Conservation (phyloP, 2,113 vertebrate species). For the Bothrops jararaca region DNA sequence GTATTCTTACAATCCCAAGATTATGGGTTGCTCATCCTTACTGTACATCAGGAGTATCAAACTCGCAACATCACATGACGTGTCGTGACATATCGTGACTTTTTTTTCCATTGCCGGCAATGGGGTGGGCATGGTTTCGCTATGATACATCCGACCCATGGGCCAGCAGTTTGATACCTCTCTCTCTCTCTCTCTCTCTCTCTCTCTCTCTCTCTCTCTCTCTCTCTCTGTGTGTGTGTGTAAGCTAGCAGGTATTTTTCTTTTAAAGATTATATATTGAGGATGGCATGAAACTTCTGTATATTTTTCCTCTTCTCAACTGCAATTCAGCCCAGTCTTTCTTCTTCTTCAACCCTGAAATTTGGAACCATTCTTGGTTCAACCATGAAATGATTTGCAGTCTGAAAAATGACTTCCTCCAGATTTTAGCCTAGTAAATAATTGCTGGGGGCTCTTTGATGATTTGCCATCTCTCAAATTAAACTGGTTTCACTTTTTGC, state of each 20-base stretch:
- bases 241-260: background rate
- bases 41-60: background rate
- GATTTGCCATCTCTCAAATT: constrained; percentile 26
- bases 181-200: too few species aligned
- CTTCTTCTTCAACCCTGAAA: background rate
- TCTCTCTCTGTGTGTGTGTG: background rate
- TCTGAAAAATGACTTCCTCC: constrained; percentile 19
- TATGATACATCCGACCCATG: too few species aligned
- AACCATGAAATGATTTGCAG: constrained; percentile 45
- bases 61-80: too few species aligned
- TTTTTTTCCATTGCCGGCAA: too few species aligned
- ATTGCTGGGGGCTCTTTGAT: constrained; percentile 45
- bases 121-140: too few species aligned
- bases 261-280: constrained; percentile 20
- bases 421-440: constrained; percentile 42
- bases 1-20: background rate
- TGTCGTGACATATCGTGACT: too few species aligned
- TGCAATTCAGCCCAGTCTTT: constrained; percentile 3
- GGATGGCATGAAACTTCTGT: background rate
- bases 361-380: constrained; percentile 37
- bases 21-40: background rate
- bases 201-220: too few species aligned
- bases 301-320: background rate
- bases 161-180: too few species aligned
- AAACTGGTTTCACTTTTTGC: constrained; percentile 46